Evolutionary conservation across 2,888 invertebrate genomes (phyloP), one percentile per base, ranked within the genome.

Genomic region (Xestia c-nigrum): DNA sequence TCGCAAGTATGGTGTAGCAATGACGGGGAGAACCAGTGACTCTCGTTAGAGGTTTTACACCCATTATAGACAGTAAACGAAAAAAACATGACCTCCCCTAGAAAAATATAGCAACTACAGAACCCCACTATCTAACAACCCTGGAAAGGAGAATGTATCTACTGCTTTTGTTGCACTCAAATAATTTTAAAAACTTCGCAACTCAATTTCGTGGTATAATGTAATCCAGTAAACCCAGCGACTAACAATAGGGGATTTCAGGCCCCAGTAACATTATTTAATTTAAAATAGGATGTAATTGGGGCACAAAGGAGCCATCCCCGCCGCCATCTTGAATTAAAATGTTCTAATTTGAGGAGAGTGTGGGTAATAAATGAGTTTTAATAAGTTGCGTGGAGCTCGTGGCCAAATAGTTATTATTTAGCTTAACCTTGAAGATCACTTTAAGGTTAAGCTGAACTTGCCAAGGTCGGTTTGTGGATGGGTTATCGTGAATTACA

Each of bases 261-360:
- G 31, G 38, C 47, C n/a, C 50, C 73, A 55, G 66, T 77, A 73
- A 80, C 72, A 84, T 86, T 76, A 85, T 81, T 78, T 69, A 78
- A 80, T 79, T 59, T 66, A 61, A 73, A 81, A 77, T 73, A 76
- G 50, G 47, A 67, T 61, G 74, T 86, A 80, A 84, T 82, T 82
- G 72, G 72, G 72, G 73, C 78, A 72, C 69, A 76, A 71, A 76
- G 61, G 59, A 64, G 63, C 65, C 43, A 24, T 50, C 47, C 31
- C 46, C 43, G 76, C 55, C 75, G 75, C 80, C 78, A 80, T 86
- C 80, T 84, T 80, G 72, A 82, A 76, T 86, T 85, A 79, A 85
- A 84, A 77, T 72, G 80, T 81, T 78, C 66, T 84, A 80, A 84
- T 86, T 86, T 77, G 71, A 78, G 68, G 61, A 21, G 63, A 50